These are phyloP conservation scores for Rhombomys opimus DNA, from an alignment of 2,113 vertebrate species.

Conservation along the genomic window DNA sequence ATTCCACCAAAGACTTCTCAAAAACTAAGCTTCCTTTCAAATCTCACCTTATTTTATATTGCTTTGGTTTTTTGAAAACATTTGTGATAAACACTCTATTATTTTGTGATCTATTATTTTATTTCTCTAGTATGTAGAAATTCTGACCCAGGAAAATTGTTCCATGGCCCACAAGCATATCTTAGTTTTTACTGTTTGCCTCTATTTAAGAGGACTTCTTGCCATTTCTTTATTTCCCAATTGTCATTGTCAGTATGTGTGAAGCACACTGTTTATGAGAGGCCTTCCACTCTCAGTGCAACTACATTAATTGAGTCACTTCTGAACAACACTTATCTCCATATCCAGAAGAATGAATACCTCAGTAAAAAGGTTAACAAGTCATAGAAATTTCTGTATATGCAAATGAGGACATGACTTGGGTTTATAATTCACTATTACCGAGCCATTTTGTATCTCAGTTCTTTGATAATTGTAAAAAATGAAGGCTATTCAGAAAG, in stretches of 20 bases:
- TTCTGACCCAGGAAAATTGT: background rate
- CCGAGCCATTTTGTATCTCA: background rate
- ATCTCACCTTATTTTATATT: background rate
- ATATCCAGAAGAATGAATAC: constrained; percentile 20
- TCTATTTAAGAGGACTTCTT: background rate
- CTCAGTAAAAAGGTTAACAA: background rate
- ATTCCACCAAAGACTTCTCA: background rate
- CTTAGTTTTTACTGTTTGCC: background rate
- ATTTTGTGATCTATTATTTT: background rate
- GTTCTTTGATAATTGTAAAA: background rate
- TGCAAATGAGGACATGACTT: background rate
- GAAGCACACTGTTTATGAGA: background rate
- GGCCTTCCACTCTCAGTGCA: background rate
- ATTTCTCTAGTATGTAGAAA: background rate
- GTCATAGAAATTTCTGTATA: background rate
- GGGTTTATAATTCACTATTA: background rate
- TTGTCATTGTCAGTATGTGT: background rate
- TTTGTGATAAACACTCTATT: background rate
- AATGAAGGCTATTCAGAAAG: background rate
- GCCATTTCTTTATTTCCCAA: background rate
- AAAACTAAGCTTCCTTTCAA: background rate
- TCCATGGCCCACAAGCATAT: background rate
- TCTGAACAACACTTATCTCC: background rate
- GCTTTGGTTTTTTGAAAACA: background rate
- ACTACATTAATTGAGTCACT: background rate